Evolutionary conservation across 2,113 vertebrate species (phyloP).

Genomic region (Australoheros scitulus): DNA sequence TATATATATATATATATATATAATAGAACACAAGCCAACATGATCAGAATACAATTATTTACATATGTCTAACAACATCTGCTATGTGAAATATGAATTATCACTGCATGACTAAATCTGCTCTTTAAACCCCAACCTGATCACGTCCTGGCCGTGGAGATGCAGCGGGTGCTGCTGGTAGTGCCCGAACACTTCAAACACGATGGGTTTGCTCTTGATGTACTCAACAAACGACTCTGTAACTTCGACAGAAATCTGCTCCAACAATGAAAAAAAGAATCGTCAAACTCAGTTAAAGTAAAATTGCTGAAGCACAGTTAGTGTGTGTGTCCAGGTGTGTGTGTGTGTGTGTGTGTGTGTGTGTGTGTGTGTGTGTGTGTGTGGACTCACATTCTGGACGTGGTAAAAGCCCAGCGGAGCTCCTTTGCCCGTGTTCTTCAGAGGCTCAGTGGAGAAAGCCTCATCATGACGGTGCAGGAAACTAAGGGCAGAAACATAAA

Average conservation of each 20-base stretch:
- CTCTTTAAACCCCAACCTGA: constrained; percentile 78
- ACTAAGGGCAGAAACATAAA: constrained; percentile 72
- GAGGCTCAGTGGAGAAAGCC: constrained; percentile 97
- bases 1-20: neutral
- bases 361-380: neutral
- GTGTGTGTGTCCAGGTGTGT: neutral
- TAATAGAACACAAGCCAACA: accelerated
- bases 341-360: neutral
- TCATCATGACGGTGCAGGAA: constrained; percentile 98
- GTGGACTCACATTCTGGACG: constrained; percentile 92
- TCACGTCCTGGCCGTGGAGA: constrained; percentile 89
- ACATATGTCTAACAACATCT: accelerated
- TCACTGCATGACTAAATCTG: neutral
- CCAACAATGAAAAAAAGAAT: neutral
- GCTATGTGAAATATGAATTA: neutral
- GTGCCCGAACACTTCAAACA: constrained; percentile 98
- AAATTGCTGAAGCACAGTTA: neutral
- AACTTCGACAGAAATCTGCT: constrained; percentile 94
- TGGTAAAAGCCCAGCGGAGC: constrained; percentile 95
- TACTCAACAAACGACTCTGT: constrained; percentile 97
- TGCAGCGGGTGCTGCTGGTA: constrained; percentile 96
- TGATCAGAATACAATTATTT: neutral
- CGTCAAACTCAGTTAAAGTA: neutral
- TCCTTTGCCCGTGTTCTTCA: constrained; percentile 95
- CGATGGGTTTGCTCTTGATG: constrained; percentile 94